Conservation (phyloP, 2,888 invertebrate genomes). For the Pogonocherus hispidulus region DNA sequence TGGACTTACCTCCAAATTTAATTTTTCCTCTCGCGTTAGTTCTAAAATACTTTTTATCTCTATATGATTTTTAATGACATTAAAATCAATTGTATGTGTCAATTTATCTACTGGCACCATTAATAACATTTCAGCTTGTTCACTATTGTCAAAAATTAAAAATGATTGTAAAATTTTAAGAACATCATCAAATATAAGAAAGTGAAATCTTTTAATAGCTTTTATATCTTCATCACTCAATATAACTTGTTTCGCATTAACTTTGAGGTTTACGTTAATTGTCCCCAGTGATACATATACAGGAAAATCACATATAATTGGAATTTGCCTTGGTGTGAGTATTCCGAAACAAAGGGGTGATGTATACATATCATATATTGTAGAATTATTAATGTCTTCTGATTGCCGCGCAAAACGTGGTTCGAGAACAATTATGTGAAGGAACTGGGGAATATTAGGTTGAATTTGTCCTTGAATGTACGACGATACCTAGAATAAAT, state of each 20-base stretch:
- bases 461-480: slow-evolving; percentile 66
- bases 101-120: slow-evolving; percentile 68
- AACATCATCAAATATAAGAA: slow-evolving; percentile 81
- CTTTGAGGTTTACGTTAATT: slow-evolving; percentile 70
- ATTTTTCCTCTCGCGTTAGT: slow-evolving; percentile 70
- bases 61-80: slow-evolving; percentile 70
- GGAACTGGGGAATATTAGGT: slow-evolving; percentile 60
- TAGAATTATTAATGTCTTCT: slow-evolving; percentile 70
- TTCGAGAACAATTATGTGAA: slow-evolving; percentile 75
- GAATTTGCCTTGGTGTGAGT: slow-evolving; percentile 74
- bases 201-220: slow-evolving; percentile 77
- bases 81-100: slow-evolving; percentile 75
- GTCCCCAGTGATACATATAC: slow-evolving; percentile 80
- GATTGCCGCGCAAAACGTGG: slow-evolving; percentile 70
- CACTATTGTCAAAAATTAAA: slow-evolving; percentile 72
- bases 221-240: slow-evolving; percentile 71
- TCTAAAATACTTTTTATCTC: slow-evolving; percentile 66
- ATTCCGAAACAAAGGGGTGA: slow-evolving; percentile 75
- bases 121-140: slow-evolving; percentile 68
- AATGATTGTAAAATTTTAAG: slow-evolving; percentile 75
- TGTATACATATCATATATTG: slow-evolving; percentile 72
- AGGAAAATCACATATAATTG: slow-evolving; percentile 78
- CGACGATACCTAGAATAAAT: slow-evolving; percentile 70
- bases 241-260: slow-evolving; percentile 69
- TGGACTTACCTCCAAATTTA: slow-evolving; percentile 70